phyloP scores from a whole-genome alignment of 1,140 invertebrate species.

The Zaprionus taronus region DNA sequence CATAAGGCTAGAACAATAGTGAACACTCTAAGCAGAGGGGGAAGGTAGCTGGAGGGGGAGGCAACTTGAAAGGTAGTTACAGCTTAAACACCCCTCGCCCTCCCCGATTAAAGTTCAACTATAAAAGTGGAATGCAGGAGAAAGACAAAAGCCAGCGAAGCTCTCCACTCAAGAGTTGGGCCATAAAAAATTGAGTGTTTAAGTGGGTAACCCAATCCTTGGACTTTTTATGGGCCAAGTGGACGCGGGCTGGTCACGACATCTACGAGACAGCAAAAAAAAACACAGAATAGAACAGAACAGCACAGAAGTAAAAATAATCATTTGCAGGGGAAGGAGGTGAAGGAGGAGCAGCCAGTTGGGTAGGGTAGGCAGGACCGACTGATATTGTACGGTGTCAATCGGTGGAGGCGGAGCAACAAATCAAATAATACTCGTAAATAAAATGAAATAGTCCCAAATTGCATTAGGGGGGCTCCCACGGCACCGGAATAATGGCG shows the following conservation, averaged over 20 bases:
- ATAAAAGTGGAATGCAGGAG: conserved; percentile 60
- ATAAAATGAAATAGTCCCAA: conserved; percentile 76
- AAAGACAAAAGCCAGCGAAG: conserved; percentile 72
- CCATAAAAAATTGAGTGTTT: conserved; percentile 72
- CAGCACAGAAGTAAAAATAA: conserved; percentile 37
- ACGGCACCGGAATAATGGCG: conserved; percentile 58
- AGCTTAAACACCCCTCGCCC: conserved; percentile 10
- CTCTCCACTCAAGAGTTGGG: conserved; percentile 65
- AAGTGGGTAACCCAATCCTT: conserved; percentile 57
- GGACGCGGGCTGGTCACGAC: conserved; percentile 56
- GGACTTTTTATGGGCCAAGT: conserved; percentile 68
- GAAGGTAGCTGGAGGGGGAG: not conserved
- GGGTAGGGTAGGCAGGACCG: not conserved
- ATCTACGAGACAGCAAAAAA: conserved; percentile 17
- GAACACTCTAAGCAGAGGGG: not conserved
- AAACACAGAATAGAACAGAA: conserved; percentile 50
- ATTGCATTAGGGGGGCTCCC: conserved; percentile 59
- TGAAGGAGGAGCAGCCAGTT: too few relatives aligned
- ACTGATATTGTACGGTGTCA: conserved; percentile 11
- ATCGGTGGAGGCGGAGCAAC: conserved; percentile 21
- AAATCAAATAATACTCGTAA: conserved; percentile 60
- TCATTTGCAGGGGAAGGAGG: not conserved
- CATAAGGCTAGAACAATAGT: not conserved
- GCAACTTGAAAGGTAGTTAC: conserved; percentile 7
- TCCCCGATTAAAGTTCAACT: conserved; percentile 72